phyloP scores from a whole-genome alignment of 2,888 invertebrate genomes.

The Euphydryas editha region DNA sequence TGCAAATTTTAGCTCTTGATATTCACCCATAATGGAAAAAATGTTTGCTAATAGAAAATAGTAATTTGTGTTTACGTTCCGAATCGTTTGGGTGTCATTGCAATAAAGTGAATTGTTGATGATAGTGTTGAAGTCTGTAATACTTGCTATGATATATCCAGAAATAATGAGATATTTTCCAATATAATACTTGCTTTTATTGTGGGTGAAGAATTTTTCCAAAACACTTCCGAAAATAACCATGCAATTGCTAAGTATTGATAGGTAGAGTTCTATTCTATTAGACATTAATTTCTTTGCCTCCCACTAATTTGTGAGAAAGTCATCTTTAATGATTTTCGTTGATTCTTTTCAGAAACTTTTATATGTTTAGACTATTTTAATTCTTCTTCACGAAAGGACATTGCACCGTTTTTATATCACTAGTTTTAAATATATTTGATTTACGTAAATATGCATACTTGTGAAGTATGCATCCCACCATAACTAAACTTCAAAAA shows the following conservation, averaged over 20 bases:
- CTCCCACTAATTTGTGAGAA: background rate
- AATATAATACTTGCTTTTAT: constrained; percentile 38
- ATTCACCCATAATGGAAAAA: constrained; percentile 54
- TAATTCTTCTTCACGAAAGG: background rate
- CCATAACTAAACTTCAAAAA: background rate
- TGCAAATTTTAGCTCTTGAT: constrained; percentile 47
- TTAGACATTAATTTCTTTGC: constrained; percentile 41
- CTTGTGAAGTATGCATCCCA: background rate
- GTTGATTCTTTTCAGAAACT: background rate
- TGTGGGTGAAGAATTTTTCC: constrained; percentile 43
- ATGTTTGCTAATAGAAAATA: constrained; percentile 54
- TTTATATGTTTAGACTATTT: background rate
- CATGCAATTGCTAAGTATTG: constrained; percentile 50
- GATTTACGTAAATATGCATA: background rate
- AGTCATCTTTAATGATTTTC: background rate
- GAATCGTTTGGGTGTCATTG: background rate
- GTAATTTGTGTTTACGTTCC: constrained; percentile 44
- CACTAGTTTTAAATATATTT: background rate
- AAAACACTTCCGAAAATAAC: constrained; percentile 51
- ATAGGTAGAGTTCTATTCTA: constrained; percentile 48
- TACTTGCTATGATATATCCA: constrained; percentile 48
- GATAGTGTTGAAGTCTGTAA: constrained; percentile 21
- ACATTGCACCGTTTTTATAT: background rate
- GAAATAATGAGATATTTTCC: constrained; percentile 50
- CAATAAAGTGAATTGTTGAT: constrained; percentile 6